Conservation (phyloP, 1,140 invertebrate species). For the Andrena cerasifolii region DNA sequence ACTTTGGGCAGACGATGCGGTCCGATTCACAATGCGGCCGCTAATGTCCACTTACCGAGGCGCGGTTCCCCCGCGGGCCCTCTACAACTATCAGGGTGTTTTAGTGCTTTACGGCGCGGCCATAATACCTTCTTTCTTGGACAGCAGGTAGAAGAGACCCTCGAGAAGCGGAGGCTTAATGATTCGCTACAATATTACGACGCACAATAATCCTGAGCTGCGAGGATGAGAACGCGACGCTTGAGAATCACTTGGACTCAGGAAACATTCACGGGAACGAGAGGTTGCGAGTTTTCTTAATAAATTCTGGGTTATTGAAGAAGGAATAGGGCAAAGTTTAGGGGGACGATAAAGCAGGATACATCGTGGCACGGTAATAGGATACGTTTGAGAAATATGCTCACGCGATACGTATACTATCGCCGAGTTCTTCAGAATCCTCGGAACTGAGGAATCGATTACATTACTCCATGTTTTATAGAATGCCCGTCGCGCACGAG, state of each 20-base stretch:
- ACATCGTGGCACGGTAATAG: too few species aligned
- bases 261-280: background rate
- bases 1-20: conserved; percentile 56
- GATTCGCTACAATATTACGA: conserved; percentile 20
- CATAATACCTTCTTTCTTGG: conserved; percentile 74
- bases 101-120: conserved; percentile 78
- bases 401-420: too few species aligned
- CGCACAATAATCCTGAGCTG: background rate
- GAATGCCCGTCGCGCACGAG: background rate
- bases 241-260: background rate
- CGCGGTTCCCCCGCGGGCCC: conserved; percentile 52
- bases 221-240: background rate
- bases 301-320: background rate
- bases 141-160: conserved; percentile 72
- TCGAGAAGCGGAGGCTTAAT: too few species aligned
- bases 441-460: background rate
- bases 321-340: too few species aligned
- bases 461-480: background rate
- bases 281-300: background rate
- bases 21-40: conserved; percentile 75
- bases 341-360: too few species aligned
- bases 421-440: background rate
- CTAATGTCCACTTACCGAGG: conserved; percentile 79
- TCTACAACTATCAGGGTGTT: conserved; percentile 73
- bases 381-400: too few species aligned